These are phyloP conservation scores for Dichetophora obliterata DNA, from an alignment of 2,888 invertebrate species.

Conservation along the genomic window DNA sequence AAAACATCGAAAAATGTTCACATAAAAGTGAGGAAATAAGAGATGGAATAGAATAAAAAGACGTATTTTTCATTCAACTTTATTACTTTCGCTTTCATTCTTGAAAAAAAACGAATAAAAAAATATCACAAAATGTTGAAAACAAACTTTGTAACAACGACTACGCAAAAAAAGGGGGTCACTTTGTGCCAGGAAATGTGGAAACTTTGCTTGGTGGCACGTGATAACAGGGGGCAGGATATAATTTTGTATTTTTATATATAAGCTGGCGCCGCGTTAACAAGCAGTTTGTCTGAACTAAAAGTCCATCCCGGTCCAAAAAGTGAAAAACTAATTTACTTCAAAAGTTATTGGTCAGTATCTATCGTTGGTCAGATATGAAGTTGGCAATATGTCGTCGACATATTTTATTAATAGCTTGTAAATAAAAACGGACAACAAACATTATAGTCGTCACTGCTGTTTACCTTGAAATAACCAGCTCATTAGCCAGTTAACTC, in stretches of 20 bases:
- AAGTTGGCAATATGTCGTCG: too few species aligned
- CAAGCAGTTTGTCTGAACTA: conserved; percentile 25
- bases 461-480: too few species aligned
- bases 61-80: conserved; percentile 25
- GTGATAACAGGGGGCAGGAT: neutral
- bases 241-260: conserved; percentile 31
- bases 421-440: too few species aligned
- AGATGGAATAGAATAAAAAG: neutral
- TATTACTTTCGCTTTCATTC: conserved; percentile 38
- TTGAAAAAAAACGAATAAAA: neutral
- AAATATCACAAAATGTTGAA: neutral
- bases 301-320: neutral
- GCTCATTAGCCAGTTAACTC: too few species aligned
- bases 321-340: neutral
- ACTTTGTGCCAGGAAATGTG: neutral
- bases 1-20: neutral
- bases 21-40: neutral
- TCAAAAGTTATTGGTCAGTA: neutral
- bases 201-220: neutral
- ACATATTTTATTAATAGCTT: too few species aligned
- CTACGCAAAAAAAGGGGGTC: neutral
- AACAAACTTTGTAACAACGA: neutral
- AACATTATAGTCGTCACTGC: too few species aligned
- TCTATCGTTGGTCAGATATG: too few species aligned
- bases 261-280: conserved; percentile 31